A percentile compares a stretch with the other conserved stretches of the same genome.
phyloP scores from a whole-genome alignment of 2,797 vertebrate genomes.

The Borostomias antarcticus region DNA sequence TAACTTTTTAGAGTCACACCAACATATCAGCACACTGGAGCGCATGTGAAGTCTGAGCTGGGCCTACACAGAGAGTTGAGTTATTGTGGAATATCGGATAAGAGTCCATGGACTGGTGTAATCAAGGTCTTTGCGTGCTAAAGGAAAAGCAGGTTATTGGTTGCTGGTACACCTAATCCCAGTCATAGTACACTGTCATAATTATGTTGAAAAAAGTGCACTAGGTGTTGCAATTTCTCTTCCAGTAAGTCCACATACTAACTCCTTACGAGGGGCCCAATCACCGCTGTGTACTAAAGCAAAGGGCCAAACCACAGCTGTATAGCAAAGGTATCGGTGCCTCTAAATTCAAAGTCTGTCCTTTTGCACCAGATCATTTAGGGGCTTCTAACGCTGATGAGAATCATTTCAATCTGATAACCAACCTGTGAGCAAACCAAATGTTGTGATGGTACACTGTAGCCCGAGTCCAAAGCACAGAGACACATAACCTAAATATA shows the following conservation, averaged over 20 bases:
- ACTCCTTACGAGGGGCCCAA: background rate
- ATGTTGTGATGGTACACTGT: too few species aligned
- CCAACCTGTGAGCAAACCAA: too few species aligned
- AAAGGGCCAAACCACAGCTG: too few species aligned
- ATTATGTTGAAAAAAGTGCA: background rate
- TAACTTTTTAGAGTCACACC: background rate
- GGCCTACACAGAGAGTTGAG: background rate
- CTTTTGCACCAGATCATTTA: too few species aligned
- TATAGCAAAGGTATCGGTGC: too few species aligned
- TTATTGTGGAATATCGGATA: background rate
- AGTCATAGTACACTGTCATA: background rate
- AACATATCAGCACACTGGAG: background rate
- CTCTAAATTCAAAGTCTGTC: too few species aligned
- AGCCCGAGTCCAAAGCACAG: too few species aligned
- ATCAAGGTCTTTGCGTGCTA: background rate
- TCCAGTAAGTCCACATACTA: conserved; percentile 3
- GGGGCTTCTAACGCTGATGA: too few species aligned
- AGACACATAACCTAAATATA: too few species aligned
- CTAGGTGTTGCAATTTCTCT: background rate
- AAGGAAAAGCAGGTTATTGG: background rate
- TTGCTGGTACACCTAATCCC: background rate
- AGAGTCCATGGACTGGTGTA: background rate
- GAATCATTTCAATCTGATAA: too few species aligned
- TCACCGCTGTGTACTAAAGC: background rate
- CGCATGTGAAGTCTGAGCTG: background rate